Evolutionary conservation across 2,113 vertebrate genomes (phyloP).

Genomic region (Cacatua alba): DNA sequence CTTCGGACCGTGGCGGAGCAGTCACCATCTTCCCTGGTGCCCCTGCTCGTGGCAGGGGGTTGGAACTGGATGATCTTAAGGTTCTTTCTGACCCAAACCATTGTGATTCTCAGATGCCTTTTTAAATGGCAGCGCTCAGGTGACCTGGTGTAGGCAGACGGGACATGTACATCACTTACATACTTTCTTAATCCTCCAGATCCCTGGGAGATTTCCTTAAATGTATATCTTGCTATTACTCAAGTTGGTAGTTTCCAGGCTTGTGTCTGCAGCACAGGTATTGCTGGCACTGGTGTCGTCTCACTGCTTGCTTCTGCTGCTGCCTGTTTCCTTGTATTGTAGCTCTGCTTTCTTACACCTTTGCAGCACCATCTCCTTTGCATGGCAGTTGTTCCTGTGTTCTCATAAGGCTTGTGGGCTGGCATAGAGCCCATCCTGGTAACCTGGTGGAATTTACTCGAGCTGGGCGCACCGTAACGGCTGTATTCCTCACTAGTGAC

Average conservation of each 20-base stretch:
- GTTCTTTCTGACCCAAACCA: not conserved
- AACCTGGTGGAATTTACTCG: not conserved
- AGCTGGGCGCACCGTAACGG: rapidly evolving
- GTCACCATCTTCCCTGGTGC: not conserved
- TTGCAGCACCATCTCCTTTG: not conserved
- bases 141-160: not conserved
- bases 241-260: not conserved
- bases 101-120: not conserved
- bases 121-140: not conserved
- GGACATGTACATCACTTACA: not conserved
- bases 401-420: not conserved
- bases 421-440: not conserved
- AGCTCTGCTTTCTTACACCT: not conserved
- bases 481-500: rapidly evolving
- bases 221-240: not conserved
- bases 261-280: not conserved
- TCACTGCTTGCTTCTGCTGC: rapidly evolving
- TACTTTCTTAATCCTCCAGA: not conserved
- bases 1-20: rapidly evolving
- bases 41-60: not conserved
- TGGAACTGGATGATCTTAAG: not conserved
- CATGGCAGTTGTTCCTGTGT: not conserved
- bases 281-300: not conserved
- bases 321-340: rapidly evolving
- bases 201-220: not conserved